phyloP scores from a whole-genome alignment of 1,140 invertebrate species.

The Caenorhabditis elegans region DNA sequence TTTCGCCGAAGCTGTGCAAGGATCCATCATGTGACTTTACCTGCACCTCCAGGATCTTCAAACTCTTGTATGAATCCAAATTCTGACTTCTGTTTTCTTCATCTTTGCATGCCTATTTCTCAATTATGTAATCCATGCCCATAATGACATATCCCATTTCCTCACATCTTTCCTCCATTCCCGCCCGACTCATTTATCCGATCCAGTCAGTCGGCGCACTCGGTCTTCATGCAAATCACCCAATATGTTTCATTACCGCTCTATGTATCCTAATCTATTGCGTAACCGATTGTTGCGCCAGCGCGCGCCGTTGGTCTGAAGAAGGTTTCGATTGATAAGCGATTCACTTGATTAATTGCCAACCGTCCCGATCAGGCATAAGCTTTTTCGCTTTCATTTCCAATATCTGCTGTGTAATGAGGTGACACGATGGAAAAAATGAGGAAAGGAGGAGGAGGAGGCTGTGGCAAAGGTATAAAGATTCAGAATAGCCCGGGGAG shows the following conservation, averaged over 20 bases:
- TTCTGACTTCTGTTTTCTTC: too few species aligned
- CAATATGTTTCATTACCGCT: neutral
- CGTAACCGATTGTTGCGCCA: neutral
- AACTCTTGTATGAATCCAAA: too few species aligned
- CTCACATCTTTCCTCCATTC: neutral
- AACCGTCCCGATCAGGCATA: constrained; percentile 8
- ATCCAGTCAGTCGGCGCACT: neutral
- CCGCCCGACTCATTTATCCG: neutral
- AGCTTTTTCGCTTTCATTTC: constrained; percentile 17
- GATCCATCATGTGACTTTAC: too few species aligned
- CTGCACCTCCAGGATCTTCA: too few species aligned
- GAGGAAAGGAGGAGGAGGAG: too few species aligned
- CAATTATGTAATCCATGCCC: neutral
- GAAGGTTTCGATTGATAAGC: constrained; percentile 10
- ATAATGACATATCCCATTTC: neutral
- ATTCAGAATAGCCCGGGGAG: too few species aligned
- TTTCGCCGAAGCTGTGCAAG: too few species aligned
- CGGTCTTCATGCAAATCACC: neutral
- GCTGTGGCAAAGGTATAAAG: too few species aligned
- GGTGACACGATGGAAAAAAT: neutral
- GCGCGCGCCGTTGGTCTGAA: neutral
- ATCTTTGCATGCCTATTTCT: neutral
- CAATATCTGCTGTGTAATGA: neutral
- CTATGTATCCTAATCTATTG: neutral
- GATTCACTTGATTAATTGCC: constrained; percentile 28